Conservation (phyloP, 2,888 invertebrate genomes). For the Hetaerina titia region DNA sequence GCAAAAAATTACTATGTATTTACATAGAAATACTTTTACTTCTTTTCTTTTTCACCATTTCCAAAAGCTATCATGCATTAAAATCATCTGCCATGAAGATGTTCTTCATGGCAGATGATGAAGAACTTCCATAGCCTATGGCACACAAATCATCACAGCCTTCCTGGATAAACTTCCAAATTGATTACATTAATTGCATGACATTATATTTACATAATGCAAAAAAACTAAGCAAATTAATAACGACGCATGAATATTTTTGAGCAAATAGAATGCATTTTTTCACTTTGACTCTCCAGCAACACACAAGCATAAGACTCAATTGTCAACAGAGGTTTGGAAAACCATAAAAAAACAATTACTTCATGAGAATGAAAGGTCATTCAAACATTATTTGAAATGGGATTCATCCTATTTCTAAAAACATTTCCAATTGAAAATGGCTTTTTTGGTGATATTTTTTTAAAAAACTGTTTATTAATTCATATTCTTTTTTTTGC, state of each 20-base stretch:
- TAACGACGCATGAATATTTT: neutral
- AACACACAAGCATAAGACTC: neutral
- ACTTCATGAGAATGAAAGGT: neutral
- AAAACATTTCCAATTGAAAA: constrained; percentile 6
- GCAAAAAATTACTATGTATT: neutral
- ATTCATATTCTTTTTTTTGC: constrained; percentile 21
- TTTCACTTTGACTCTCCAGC: neutral
- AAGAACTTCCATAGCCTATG: neutral
- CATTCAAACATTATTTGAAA: neutral
- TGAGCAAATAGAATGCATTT: neutral
- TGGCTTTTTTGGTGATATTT: neutral
- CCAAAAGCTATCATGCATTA: neutral
- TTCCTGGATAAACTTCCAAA: neutral
- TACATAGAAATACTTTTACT: neutral
- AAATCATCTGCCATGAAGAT: neutral
- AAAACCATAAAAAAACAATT: neutral
- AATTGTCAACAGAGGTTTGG: neutral
- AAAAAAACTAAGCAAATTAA: neutral
- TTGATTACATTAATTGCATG: neutral
- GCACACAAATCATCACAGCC: neutral
- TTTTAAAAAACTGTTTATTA: constrained; percentile 36
- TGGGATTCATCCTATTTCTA: neutral
- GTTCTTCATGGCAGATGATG: too few relatives aligned
- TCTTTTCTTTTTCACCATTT: neutral
- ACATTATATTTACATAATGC: neutral